Conservation (phyloP, 2,113 vertebrate species). For the Pardalotus punctatus region DNA sequence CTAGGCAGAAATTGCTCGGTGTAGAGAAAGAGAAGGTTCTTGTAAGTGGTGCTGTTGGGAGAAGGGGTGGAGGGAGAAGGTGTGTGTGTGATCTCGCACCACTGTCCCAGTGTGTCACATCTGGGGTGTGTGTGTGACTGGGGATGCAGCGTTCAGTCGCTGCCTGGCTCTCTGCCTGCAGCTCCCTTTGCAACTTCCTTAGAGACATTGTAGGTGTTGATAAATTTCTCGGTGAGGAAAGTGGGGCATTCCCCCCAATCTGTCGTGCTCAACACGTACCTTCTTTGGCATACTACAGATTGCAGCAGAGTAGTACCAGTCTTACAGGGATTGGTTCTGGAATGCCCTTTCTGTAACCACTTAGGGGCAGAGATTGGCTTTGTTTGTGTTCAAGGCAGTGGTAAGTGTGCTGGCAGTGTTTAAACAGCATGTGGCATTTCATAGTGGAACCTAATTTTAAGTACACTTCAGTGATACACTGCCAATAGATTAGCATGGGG, state of each 20-base stretch:
- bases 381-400: not conserved
- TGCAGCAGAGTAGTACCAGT: not conserved
- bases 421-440: not conserved
- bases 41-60: not conserved
- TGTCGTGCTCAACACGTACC: not conserved
- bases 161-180: not conserved
- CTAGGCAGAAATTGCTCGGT: not conserved
- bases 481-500: not conserved
- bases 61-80: not conserved
- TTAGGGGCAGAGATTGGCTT: not conserved
- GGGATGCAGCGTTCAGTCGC: not conserved
- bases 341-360: not conserved
- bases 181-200: not conserved
- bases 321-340: not conserved
- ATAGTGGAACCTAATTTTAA: constrained; percentile 11
- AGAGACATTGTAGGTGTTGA: not conserved
- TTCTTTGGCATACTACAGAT: not conserved
- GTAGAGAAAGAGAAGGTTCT: not conserved
- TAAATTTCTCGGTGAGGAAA: not conserved
- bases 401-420: not conserved
- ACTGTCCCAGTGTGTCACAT: not conserved
- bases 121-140: not conserved
- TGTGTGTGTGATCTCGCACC: not conserved
- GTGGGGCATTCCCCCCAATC: not conserved
- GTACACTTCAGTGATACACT: not conserved